Evolutionary conservation across 2,113 vertebrate species (phyloP).

Genomic region (Dipodomys spectabilis): DNA sequence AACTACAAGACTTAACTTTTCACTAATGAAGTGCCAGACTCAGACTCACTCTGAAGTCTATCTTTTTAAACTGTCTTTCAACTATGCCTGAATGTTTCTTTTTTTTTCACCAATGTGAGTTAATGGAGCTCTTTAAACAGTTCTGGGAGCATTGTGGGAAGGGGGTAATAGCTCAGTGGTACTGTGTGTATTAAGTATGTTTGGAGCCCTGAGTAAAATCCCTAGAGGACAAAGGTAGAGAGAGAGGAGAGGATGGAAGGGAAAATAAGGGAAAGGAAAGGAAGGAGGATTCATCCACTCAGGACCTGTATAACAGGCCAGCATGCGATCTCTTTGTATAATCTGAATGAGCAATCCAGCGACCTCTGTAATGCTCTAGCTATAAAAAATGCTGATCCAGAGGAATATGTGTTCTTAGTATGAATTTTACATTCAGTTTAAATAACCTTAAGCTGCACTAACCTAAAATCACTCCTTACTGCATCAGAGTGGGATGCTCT

Average conservation of each 20-base stretch:
- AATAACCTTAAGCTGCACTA: neutral
- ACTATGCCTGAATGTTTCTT: neutral
- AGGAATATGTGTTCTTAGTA: neutral
- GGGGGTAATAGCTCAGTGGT: neutral
- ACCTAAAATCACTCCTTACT: neutral
- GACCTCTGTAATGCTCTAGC: neutral
- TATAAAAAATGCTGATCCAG: constrained; percentile 20
- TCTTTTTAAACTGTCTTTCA: constrained; percentile 19
- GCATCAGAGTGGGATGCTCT: neutral
- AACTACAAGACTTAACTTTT: constrained; percentile 24
- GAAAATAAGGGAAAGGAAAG: too few species aligned
- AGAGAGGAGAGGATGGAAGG: too few species aligned
- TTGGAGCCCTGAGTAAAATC: neutral
- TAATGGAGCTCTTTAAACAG: neutral
- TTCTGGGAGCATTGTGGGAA: neutral
- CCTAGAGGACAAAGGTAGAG: too few species aligned
- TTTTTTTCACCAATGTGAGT: neutral
- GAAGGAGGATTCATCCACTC: neutral
- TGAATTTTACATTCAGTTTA: constrained; percentile 24
- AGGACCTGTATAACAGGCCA: constrained; percentile 1
- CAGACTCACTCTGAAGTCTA: neutral
- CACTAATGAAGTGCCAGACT: neutral
- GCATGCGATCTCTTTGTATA: neutral
- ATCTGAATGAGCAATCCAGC: constrained; percentile 48
- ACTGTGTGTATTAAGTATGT: too few species aligned